phyloP scores from a whole-genome alignment of 2,113 vertebrate genomes.

The Jacana jacana region DNA sequence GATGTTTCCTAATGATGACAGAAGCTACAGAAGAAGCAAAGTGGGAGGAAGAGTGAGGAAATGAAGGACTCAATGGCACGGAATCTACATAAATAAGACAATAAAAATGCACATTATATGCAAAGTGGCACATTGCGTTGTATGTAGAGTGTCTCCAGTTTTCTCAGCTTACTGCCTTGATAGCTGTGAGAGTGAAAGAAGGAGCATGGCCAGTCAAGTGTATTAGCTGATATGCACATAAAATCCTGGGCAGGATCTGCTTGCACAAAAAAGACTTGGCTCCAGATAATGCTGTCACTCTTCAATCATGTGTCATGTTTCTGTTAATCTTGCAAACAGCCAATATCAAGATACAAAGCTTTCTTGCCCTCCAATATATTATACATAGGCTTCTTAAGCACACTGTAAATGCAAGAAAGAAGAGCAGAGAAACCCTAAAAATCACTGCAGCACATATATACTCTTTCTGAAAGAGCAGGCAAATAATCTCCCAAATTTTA shows the following conservation, averaged over 20 bases:
- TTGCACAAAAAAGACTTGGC: not conserved
- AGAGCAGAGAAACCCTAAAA: not conserved
- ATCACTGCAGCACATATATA: not conserved
- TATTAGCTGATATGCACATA: not conserved
- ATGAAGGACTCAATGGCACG: not conserved
- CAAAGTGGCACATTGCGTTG: not conserved
- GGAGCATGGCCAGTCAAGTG: not conserved
- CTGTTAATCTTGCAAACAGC: not conserved
- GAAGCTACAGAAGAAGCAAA: not conserved
- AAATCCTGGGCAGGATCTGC: not conserved
- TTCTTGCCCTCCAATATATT: not conserved
- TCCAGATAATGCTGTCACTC: not conserved
- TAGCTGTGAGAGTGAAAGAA: not conserved
- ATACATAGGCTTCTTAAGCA: not conserved
- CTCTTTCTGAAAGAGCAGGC: not conserved
- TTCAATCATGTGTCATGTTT: not conserved
- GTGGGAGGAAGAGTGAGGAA: not conserved
- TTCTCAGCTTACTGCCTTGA: not conserved
- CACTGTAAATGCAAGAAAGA: not conserved
- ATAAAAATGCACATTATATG: not conserved
- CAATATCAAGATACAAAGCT: not conserved
- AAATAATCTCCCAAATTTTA: not conserved
- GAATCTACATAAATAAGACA: not conserved
- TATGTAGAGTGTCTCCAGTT: not conserved
- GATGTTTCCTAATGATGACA: not conserved